Percentiles rank a stretch among this genome's conserved stretches.
phyloP scores from a whole-genome alignment of 2,113 vertebrate species.

The Pavo muticus region DNA sequence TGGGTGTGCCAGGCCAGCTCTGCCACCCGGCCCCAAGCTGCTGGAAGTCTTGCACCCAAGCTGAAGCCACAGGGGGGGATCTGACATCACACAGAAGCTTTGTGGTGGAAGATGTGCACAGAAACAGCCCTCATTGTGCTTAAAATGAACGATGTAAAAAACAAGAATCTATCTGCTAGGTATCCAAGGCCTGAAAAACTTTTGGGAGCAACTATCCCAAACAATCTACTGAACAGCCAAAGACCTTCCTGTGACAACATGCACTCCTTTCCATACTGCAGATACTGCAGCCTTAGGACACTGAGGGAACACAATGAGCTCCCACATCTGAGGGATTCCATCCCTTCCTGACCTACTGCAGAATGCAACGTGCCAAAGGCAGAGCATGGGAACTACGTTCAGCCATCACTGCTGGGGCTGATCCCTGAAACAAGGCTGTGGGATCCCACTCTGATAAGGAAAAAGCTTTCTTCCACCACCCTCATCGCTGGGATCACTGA shows the following conservation, averaged over 20 bases:
- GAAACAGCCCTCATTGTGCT: neutral
- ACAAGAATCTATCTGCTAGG: neutral
- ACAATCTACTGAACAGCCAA: neutral
- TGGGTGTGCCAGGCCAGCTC: neutral
- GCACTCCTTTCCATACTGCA: rapidly evolving
- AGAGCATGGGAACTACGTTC: neutral
- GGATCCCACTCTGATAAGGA: neutral
- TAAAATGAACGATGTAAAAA: rapidly evolving
- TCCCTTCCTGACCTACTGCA: neutral
- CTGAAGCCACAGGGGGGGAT: neutral
- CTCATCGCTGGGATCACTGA: neutral
- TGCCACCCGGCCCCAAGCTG: neutral
- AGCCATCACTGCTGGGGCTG: neutral
- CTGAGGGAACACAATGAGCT: neutral
- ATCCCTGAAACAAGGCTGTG: neutral
- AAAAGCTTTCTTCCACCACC: neutral
- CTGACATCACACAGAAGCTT: neutral
- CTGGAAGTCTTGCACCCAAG: neutral
- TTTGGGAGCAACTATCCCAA: neutral
- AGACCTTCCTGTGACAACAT: rapidly evolving
- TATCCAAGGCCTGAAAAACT: neutral
- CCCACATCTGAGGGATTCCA: neutral
- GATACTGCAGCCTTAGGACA: neutral
- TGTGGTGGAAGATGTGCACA: neutral
- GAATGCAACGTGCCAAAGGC: neutral